A percentile compares a stretch with the other conserved stretches of the same genome.
phyloP scores from a whole-genome alignment of 2,797 vertebrate genomes.

The Smutsia gigantea region DNA sequence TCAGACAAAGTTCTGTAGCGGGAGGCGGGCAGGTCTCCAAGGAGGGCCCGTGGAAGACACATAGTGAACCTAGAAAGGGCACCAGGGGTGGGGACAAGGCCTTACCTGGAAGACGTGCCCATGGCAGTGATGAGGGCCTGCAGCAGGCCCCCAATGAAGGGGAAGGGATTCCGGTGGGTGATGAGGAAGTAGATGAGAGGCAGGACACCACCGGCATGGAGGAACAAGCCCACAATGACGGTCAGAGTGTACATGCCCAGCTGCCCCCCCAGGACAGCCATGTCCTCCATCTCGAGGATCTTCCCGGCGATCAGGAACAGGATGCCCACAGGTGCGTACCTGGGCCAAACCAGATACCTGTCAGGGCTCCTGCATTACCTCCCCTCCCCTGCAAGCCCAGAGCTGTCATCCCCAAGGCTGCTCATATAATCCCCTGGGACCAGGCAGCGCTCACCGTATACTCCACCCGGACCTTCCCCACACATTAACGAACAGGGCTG shows the following conservation, averaged over 20 bases:
- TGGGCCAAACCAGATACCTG: constrained; percentile 75
- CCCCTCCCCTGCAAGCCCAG: neutral
- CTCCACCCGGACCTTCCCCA: neutral
- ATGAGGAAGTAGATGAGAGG: constrained; percentile 95
- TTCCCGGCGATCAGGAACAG: constrained; percentile 96
- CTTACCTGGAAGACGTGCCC: constrained; percentile 97
- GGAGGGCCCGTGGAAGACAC: neutral
- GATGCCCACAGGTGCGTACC: constrained; percentile 97
- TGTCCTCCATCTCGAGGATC: constrained; percentile 97
- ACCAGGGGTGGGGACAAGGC: neutral
- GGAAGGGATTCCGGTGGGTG: constrained; percentile 94
- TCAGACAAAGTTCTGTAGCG: neutral
- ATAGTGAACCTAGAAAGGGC: neutral
- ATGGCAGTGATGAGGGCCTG: constrained; percentile 97
- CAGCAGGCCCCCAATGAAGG: constrained; percentile 94
- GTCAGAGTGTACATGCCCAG: constrained; percentile 96
- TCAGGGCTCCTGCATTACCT: neutral
- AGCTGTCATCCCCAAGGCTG: neutral
- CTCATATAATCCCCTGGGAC: neutral
- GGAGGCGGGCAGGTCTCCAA: neutral
- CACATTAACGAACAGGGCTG: neutral
- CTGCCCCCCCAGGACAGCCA: constrained; percentile 94
- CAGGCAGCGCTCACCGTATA: neutral
- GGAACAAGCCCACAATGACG: constrained; percentile 94
- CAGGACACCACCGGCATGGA: constrained; percentile 93